These are phyloP conservation scores for Erinaceus europaeus DNA, from an alignment of 2,113 vertebrate species.

Conservation along the genomic window DNA sequence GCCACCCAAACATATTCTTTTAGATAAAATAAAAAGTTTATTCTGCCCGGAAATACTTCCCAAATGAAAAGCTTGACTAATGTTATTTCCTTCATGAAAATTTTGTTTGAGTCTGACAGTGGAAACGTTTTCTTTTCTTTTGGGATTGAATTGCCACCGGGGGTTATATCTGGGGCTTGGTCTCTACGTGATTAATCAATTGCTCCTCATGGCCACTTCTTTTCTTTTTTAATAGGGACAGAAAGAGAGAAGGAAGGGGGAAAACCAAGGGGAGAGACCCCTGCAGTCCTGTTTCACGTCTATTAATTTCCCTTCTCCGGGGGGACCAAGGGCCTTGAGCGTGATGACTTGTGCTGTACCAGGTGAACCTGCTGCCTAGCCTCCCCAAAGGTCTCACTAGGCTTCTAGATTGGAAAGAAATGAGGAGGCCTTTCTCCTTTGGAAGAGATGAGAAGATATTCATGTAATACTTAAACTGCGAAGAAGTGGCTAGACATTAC, in stretches of 20 bases:
- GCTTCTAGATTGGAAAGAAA: neutral
- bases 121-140: neutral
- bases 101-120: too few species aligned
- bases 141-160: too few species aligned
- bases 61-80: constrained; percentile 45
- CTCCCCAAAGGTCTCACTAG: neutral
- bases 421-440: neutral
- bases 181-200: too few species aligned
- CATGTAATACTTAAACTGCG: neutral
- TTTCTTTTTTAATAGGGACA: too few species aligned
- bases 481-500: constrained; percentile 8
- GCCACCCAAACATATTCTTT: constrained; percentile 32
- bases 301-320: too few species aligned
- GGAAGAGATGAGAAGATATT: constrained; percentile 1
- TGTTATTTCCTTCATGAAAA: constrained; percentile 18
- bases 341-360: too few species aligned
- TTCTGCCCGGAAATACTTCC: constrained; percentile 13
- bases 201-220: too few species aligned
- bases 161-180: neutral
- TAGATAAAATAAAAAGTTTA: neutral
- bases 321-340: too few species aligned
- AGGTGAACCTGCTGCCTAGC: too few species aligned
- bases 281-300: too few species aligned
- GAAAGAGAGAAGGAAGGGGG: too few species aligned
- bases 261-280: too few species aligned